Percentiles rank a stretch among this genome's conserved stretches.
Evolutionary conservation across 2,888 invertebrate species (phyloP).

Genomic region (Drosophila monieri): DNA sequence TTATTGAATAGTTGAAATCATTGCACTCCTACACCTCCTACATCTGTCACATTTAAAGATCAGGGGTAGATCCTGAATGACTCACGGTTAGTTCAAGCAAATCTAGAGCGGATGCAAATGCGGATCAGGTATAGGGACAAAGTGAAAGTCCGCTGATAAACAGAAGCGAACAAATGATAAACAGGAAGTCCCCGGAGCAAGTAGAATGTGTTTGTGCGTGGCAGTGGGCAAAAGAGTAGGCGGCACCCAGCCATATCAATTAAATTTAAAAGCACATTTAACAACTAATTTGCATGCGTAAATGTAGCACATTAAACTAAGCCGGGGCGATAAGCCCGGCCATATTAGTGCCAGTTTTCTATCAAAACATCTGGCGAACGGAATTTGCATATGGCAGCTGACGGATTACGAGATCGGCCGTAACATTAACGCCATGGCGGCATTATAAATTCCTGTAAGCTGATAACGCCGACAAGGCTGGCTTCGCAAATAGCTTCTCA

Average conservation of each 20-base stretch:
- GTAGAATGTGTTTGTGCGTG: slow-evolving; percentile 2
- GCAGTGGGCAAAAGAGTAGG: slow-evolving; percentile 31
- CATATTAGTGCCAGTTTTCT: slow-evolving; percentile 14
- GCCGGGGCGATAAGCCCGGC: slow-evolving; percentile 25
- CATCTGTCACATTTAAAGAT: not conserved
- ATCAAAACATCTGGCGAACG: slow-evolving; percentile 38
- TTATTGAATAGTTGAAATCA: not conserved
- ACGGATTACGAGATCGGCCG: slow-evolving; percentile 26
- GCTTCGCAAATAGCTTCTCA: slow-evolving; percentile 37
- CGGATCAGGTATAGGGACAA: slow-evolving; percentile 37
- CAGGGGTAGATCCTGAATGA: slow-evolving; percentile 35
- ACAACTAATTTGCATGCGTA: slow-evolving; percentile 60
- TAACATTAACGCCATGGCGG: slow-evolving; percentile 9
- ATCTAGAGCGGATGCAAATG: slow-evolving; percentile 37
- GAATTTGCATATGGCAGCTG: slow-evolving; percentile 55
- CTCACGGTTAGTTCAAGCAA: slow-evolving; percentile 9
- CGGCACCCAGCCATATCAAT: slow-evolving; percentile 27
- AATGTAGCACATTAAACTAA: slow-evolving; percentile 49
- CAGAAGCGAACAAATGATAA: slow-evolving; percentile 13
- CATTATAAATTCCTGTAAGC: slow-evolving; percentile 65
- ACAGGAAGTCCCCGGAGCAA: slow-evolving; percentile 31
- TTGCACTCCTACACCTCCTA: not conserved
- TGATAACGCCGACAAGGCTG: slow-evolving; percentile 67
- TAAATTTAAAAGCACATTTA: slow-evolving; percentile 52
- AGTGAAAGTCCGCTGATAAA: slow-evolving; percentile 44